Conservation (phyloP, 2,113 vertebrate genomes). For the Boulengeromyrus knoepffleri region DNA sequence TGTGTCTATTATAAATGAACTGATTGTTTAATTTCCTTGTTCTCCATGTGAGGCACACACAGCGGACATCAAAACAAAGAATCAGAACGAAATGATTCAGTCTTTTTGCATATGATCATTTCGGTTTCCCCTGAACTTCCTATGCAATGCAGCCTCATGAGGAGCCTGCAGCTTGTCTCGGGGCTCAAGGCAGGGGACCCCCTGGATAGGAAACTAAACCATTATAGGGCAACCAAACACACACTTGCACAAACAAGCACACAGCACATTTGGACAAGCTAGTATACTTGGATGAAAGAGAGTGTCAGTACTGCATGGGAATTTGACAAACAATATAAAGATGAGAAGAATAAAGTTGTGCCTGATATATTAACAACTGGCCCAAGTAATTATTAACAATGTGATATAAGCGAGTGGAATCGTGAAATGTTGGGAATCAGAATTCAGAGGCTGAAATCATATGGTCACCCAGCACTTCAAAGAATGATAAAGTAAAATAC, state of each 20-base stretch:
- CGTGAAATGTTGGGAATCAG: neutral
- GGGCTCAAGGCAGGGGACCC: neutral
- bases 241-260: neutral
- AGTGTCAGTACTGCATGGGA: neutral
- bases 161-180: neutral
- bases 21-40: neutral
- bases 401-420: neutral
- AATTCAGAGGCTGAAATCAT: neutral
- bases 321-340: neutral
- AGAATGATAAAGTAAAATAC: neutral
- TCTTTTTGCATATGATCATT: neutral
- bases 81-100: neutral
- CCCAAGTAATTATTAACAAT: neutral
- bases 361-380: neutral
- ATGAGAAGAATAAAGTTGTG: neutral
- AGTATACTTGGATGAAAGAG: neutral
- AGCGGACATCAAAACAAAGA: neutral
- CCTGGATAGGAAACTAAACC: neutral
- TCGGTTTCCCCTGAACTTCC: neutral
- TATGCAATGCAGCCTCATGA: neutral
- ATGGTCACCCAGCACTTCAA: neutral
- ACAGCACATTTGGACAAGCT: neutral
- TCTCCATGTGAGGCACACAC: neutral
- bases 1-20: neutral
- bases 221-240: neutral